A percentile compares a stretch with the other conserved stretches of the same genome.
These are phyloP conservation scores for Sternarchorhynchus goeldii DNA, from an alignment of 2,797 vertebrate genomes.

Conservation along the genomic window DNA sequence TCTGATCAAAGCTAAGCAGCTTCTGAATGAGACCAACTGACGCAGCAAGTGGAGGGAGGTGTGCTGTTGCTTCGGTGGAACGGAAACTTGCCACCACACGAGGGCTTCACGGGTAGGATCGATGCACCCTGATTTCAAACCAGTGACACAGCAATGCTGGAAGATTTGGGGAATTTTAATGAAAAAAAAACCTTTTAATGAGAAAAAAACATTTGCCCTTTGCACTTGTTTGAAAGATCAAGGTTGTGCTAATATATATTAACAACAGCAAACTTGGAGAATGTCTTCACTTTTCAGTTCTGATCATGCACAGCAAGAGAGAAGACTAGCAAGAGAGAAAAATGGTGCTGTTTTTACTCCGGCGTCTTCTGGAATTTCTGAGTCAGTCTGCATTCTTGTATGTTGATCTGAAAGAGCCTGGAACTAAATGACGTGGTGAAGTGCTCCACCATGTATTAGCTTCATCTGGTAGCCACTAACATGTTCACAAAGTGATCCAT, in stretches of 20 bases:
- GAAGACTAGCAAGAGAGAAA: conserved; percentile 20
- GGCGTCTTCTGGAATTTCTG: conserved; percentile 29
- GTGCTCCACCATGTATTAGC: neutral
- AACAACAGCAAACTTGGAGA: too few relatives aligned
- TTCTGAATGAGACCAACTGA: too few relatives aligned
- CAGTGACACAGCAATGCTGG: neutral
- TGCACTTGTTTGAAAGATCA: neutral
- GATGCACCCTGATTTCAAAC: too few relatives aligned
- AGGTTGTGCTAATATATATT: neutral
- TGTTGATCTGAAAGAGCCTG: conserved; percentile 17
- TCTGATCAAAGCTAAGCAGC: too few relatives aligned
- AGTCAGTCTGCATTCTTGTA: conserved; percentile 22
- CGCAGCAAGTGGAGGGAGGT: too few relatives aligned
- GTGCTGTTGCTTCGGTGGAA: too few relatives aligned
- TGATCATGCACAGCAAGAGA: conserved; percentile 7
- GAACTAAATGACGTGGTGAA: conserved; percentile 23
- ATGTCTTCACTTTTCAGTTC: conserved; percentile 10
- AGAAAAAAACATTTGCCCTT: neutral
- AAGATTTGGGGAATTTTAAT: too few relatives aligned
- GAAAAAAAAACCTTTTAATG: too few relatives aligned
- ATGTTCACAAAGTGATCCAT: neutral
- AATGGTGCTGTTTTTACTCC: conserved; percentile 32
- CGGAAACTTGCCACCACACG: too few relatives aligned
- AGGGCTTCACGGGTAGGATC: too few relatives aligned
- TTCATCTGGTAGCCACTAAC: neutral